Evolutionary conservation across 2,113 vertebrate genomes (phyloP).

Genomic region (Dipodomys merriami): DNA sequence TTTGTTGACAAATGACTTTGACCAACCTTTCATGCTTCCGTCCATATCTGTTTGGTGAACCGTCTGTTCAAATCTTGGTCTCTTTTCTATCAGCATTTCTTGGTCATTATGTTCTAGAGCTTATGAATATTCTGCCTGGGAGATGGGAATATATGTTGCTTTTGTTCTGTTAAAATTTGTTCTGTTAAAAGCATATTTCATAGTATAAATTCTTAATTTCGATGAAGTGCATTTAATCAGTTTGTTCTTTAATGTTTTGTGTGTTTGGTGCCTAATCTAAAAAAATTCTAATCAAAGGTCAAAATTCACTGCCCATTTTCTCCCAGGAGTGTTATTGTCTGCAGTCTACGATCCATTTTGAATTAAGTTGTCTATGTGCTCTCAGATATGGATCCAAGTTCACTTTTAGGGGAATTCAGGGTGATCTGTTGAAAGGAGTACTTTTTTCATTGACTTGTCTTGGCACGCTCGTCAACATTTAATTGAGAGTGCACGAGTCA

Average conservation of each 20-base stretch:
- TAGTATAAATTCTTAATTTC: not conserved
- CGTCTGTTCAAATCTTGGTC: too few relatives aligned
- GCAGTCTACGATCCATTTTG: not conserved
- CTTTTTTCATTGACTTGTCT: not conserved
- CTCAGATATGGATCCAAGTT: not conserved
- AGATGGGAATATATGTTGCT: too few relatives aligned
- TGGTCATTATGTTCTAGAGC: too few relatives aligned
- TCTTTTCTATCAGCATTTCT: too few relatives aligned
- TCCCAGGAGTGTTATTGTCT: not conserved
- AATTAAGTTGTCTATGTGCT: not conserved
- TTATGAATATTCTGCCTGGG: too few relatives aligned
- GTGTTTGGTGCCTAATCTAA: not conserved
- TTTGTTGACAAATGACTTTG: too few relatives aligned
- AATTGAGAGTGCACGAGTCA: rapidly evolving
- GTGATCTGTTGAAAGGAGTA: not conserved
- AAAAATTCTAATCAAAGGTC: not conserved
- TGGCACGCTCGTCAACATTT: not conserved
- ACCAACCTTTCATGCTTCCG: too few relatives aligned
- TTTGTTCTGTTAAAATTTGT: too few relatives aligned
- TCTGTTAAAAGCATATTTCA: too few relatives aligned
- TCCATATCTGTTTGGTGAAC: too few relatives aligned
- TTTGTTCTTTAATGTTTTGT: not conserved
- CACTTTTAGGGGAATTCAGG: not conserved
- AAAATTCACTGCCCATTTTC: not conserved
- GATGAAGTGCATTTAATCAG: not conserved